Conservation (phyloP, 2,797 vertebrate species). For the Bovichtus variegatus region DNA sequence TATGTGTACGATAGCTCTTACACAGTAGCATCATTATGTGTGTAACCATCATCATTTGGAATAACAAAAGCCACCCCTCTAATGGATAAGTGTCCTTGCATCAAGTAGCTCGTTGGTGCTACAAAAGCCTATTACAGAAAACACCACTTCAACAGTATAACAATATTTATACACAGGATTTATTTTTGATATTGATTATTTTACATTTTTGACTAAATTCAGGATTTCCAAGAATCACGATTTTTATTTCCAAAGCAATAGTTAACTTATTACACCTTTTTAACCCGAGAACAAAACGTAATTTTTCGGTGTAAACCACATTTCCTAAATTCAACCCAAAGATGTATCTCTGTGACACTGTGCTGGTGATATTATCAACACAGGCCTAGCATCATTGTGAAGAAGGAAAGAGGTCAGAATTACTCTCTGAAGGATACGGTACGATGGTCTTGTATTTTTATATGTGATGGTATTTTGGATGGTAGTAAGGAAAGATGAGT, state of each 20-base stretch:
- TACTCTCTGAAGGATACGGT: slow-evolving; percentile 42
- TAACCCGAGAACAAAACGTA: slow-evolving; percentile 19
- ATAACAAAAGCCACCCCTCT: slow-evolving; percentile 67
- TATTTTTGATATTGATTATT: slow-evolving; percentile 81
- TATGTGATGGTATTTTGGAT: slow-evolving; percentile 49
- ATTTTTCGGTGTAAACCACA: slow-evolving; percentile 28
- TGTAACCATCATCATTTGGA: slow-evolving; percentile 59
- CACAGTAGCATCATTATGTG: slow-evolving; percentile 39
- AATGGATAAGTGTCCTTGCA: slow-evolving; percentile 80
- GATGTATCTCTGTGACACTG: slow-evolving; percentile 39
- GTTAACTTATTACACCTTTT: slow-evolving; percentile 38
- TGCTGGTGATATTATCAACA: slow-evolving; percentile 25
- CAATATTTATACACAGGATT: slow-evolving; percentile 73
- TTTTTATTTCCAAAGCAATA: slow-evolving; percentile 54
- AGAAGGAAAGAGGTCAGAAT: slow-evolving; percentile 9
- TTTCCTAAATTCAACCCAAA: slow-evolving; percentile 55
- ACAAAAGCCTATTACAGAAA: slow-evolving; percentile 42
- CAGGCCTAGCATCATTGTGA: slow-evolving; percentile 14
- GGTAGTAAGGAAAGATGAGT: slow-evolving; percentile 38
- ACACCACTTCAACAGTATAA: slow-evolving; percentile 49
- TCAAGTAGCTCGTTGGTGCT: slow-evolving; percentile 73
- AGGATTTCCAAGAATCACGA: slow-evolving; percentile 33
- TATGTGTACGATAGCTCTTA: slow-evolving; percentile 34
- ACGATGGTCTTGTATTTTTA: slow-evolving; percentile 57
- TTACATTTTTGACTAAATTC: slow-evolving; percentile 54